Conservation (phyloP, 2,888 invertebrate genomes). For the Drosophila kanekoi region DNA sequence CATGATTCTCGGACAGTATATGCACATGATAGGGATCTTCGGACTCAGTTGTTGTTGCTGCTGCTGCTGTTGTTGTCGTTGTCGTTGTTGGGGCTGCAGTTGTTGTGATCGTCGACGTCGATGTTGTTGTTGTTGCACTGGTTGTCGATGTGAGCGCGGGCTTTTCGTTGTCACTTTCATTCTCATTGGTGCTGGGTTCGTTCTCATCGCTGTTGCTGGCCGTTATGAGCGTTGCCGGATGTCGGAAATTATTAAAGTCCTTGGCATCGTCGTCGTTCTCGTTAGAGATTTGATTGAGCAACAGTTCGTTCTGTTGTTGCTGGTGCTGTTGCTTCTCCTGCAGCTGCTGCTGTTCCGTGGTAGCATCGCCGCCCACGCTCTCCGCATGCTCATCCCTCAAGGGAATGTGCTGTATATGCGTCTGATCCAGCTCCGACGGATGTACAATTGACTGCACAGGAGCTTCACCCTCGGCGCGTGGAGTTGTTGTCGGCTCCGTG, state of each 20-base stretch:
- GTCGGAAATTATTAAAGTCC: constrained; percentile 82
- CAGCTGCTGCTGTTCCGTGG: constrained; percentile 58
- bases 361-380: constrained; percentile 53
- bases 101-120: constrained; percentile 1
- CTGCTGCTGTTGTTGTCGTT: constrained; percentile 37
- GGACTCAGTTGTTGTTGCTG: constrained; percentile 46
- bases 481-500: constrained; percentile 82
- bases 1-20: constrained; percentile 83
- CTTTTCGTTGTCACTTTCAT: constrained; percentile 66
- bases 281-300: constrained; percentile 78
- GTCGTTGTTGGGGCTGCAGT: constrained; percentile 33
- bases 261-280: constrained; percentile 81
- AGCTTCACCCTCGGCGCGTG: constrained; percentile 56
- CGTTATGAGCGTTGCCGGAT: constrained; percentile 82
- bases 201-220: constrained; percentile 81
- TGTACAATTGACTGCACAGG: constrained; percentile 27
- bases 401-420: constrained; percentile 71
- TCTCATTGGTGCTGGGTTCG: constrained; percentile 53
- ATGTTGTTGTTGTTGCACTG: constrained; percentile 7
- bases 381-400: constrained; percentile 66
- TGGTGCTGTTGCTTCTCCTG: constrained; percentile 34
- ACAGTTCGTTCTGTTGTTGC: constrained; percentile 65
- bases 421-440: constrained; percentile 51
- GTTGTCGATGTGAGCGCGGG: constrained; percentile 29
- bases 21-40: constrained; percentile 83